These are phyloP conservation scores for Forficula auricularia DNA, from an alignment of 1,140 invertebrate species.

Conservation along the genomic window DNA sequence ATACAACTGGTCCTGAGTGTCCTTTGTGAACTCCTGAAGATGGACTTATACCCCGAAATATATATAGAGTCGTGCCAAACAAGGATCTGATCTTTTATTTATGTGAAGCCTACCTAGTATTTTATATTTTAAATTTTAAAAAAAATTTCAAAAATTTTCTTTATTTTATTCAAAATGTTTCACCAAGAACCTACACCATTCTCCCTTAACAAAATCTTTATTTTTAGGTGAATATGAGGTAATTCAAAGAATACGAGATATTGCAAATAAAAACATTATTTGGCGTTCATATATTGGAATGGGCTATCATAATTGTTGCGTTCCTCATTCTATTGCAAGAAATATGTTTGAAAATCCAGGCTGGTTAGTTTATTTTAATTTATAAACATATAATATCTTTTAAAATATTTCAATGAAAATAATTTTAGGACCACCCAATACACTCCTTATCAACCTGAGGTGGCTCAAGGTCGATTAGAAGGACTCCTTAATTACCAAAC, in stretches of 20 bases:
- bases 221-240: slow-evolving; percentile 72
- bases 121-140: no score
- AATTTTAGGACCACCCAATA: slow-evolving; percentile 63
- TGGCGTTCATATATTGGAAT: slow-evolving; percentile 96
- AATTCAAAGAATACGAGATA: slow-evolving; percentile 54
- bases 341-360: slow-evolving; percentile 99
- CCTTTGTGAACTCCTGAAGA: no score
- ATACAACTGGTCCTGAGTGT: no score
- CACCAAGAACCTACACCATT: no score
- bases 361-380: slow-evolving; percentile 47
- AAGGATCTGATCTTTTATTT: no score
- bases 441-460: slow-evolving; percentile 81
- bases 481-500: slow-evolving; percentile 96
- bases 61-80: no score
- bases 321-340: slow-evolving; percentile 85
- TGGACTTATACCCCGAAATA: no score
- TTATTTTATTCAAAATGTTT: no score
- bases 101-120: no score
- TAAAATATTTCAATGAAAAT: not conserved
- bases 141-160: no score
- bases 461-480: slow-evolving; percentile 90
- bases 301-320: slow-evolving; percentile 94
- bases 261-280: slow-evolving; percentile 76
- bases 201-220: no score
- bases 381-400: not conserved